phyloP scores from a whole-genome alignment of 2,888 invertebrate species.

The Pachliopta kotzebuea region DNA sequence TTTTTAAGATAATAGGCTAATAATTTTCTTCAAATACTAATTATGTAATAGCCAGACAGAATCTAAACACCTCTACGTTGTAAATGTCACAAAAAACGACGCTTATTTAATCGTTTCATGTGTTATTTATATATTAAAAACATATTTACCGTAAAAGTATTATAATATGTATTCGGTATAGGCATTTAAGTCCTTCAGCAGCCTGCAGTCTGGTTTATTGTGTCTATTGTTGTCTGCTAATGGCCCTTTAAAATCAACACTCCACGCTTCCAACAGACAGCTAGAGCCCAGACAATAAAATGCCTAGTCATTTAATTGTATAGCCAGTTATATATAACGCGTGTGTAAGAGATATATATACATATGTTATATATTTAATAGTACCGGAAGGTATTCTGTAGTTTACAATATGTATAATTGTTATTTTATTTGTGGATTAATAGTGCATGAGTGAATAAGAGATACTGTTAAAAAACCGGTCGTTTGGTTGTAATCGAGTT shows the following conservation, averaged over 20 bases:
- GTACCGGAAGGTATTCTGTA: not conserved
- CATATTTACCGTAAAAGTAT: not conserved
- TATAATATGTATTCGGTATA: not conserved
- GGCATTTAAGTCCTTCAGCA: constrained; percentile 11
- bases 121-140: not conserved
- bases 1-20: too few relatives aligned
- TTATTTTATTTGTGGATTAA: too few relatives aligned
- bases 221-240: constrained; percentile 29
- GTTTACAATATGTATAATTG: too few relatives aligned
- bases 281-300: constrained; percentile 23
- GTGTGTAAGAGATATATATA: not conserved
- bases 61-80: too few relatives aligned
- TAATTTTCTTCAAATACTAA: too few relatives aligned
- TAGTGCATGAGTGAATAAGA: too few relatives aligned
- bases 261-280: constrained; percentile 23
- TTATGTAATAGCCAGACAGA: too few relatives aligned
- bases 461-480: too few relatives aligned
- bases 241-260: constrained; percentile 29
- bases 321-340: not conserved
- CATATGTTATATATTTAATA: not conserved
- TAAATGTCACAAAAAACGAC: not conserved
- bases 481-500: too few relatives aligned
- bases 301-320: constrained; percentile 23
- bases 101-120: not conserved
- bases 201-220: constrained; percentile 16